phyloP scores from a whole-genome alignment of 2,797 vertebrate genomes.

The Sarcophilus harrisii region DNA sequence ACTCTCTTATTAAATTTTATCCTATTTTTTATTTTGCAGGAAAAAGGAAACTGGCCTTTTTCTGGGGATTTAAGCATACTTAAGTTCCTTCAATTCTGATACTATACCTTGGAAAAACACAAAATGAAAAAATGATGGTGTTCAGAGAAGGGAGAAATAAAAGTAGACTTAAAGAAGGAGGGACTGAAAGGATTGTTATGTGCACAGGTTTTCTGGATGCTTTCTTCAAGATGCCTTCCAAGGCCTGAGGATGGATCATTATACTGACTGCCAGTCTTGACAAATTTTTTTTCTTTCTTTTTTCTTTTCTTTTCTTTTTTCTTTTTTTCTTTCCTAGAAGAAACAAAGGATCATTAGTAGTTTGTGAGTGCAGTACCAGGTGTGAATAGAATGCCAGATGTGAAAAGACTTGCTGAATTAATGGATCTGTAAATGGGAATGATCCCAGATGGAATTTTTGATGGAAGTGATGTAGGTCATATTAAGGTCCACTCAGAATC shows the following conservation, averaged over 20 bases:
- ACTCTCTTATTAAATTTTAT: slow-evolving; percentile 70
- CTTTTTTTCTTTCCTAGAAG: slow-evolving; percentile 60
- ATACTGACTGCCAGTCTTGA: slow-evolving; percentile 80
- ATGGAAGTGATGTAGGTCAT: not conserved
- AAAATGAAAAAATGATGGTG: slow-evolving; percentile 42
- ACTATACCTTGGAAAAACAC: slow-evolving; percentile 46
- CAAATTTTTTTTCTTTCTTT: no score
- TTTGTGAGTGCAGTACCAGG: not conserved
- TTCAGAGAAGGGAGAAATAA: slow-evolving; percentile 20
- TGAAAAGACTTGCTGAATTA: not conserved
- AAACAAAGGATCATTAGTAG: slow-evolving; percentile 51
- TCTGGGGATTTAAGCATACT: slow-evolving; percentile 47
- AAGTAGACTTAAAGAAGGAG: not conserved
- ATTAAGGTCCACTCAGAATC: not conserved
- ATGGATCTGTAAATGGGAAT: not conserved
- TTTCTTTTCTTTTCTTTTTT: no score
- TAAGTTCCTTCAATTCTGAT: slow-evolving; percentile 40
- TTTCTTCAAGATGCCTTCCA: slow-evolving; percentile 61
- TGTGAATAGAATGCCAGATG: not conserved
- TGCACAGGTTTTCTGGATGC: not conserved
- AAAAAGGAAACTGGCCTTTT: slow-evolving; percentile 62
- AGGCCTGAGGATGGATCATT: slow-evolving; percentile 77
- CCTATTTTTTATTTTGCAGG: slow-evolving; percentile 55
- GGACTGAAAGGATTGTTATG: not conserved
- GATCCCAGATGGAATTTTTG: not conserved